Base-by-base conservation (phyloP, 2,113 vertebrate species). In the Triplophysa rosa region DNA sequence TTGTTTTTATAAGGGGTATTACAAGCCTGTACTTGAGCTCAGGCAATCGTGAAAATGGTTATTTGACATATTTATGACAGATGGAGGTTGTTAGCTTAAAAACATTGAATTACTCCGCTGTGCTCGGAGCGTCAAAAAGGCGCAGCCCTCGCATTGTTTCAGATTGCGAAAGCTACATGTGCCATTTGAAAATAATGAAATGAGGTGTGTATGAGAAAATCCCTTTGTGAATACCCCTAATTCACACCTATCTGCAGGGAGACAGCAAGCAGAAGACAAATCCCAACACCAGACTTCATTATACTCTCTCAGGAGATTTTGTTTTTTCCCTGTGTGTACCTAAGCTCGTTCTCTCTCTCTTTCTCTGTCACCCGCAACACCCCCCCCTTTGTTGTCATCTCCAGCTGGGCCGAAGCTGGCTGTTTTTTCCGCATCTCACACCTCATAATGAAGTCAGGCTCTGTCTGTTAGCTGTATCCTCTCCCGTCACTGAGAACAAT, bases 101-200 rank as follows among this genome's bases (percentile, higher is more conserved):
- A 74, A 62, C 58, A 74, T 3, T 7, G 19, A 71, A 71, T 37
- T 21, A 71, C 10, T 33, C 68, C 45, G 45, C 45, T 16, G 73
- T 65, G 45, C n/a, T 16, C 54, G n/a, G 8, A 58, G 54, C 54
- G n/a, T 19, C 54, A n/a, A 24, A 23, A 64, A 76, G 42, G 40
- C 33, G 58, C 19, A 10, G 24, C 49, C 23, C 61, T 64, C 65
- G 17, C 73, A 1, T 65, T 49, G 62, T 65, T 54, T 26, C 62
- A 54, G 56, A 67, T 47, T 76, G 47, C 11, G 13, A 75, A n/a
- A 81, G 54, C 71, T 67, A 77, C 65, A 64, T 58, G 63, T 73
- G 79, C 49, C 69, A 59, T 59, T 71, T 79, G 24, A 81, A 81
- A 84, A 84, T 73, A 80, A 84, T 84, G 67, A 54, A 54, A 78